Evolutionary conservation across 2,888 invertebrate species (phyloP).

Genomic region (Dolomedes plantarius): DNA sequence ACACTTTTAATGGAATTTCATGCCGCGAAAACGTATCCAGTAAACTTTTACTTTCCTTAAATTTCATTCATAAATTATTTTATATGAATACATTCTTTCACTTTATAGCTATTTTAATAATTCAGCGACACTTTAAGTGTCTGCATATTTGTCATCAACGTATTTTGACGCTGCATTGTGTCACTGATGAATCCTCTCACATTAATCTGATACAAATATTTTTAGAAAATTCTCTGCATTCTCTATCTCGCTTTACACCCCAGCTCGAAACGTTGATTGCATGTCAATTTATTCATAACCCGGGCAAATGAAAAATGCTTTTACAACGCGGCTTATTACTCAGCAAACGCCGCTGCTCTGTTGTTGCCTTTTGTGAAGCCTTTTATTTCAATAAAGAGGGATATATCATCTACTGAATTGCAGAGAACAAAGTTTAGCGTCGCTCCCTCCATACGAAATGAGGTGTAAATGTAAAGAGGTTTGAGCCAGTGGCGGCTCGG

Average conservation of each 20-base stretch:
- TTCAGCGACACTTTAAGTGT: no score
- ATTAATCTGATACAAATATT: background rate
- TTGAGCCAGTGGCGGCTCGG: constrained; percentile 17
- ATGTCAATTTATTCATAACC: constrained; percentile 1
- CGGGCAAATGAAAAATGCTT: background rate
- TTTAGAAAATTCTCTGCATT: background rate
- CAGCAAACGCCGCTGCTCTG: background rate
- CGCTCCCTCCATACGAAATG: constrained; percentile 42
- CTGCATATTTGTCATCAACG: no score
- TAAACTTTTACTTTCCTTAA: no score
- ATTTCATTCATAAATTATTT: no score
- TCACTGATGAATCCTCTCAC: background rate
- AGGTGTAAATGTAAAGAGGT: constrained; percentile 22
- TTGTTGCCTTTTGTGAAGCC: background rate
- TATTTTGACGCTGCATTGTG: no score
- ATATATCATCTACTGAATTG: background rate
- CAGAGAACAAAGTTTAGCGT: background rate
- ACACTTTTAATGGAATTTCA: no score
- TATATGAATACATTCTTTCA: no score
- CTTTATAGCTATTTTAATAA: no score
- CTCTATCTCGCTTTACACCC: background rate
- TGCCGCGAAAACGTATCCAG: no score
- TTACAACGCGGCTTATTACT: background rate
- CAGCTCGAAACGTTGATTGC: background rate
- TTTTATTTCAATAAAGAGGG: constrained; percentile 15